These are phyloP conservation scores for Xylocopa sonorina DNA, from an alignment of 1,140 invertebrate species.

Conservation along the genomic window DNA sequence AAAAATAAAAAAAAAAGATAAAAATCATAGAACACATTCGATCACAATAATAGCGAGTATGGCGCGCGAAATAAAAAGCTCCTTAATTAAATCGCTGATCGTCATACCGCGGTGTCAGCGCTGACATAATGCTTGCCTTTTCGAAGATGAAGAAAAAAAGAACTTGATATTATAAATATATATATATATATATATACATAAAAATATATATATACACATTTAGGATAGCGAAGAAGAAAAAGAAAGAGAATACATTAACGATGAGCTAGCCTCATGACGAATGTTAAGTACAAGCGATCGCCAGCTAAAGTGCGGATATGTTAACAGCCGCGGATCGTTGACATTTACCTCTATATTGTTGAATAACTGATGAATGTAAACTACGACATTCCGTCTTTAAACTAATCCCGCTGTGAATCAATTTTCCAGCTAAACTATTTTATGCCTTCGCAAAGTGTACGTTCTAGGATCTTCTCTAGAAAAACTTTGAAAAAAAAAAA, in stretches of 20 bases:
- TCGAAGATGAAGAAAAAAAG: conserved; percentile 63
- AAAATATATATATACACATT: conserved; percentile 65
- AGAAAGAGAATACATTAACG: conserved; percentile 49
- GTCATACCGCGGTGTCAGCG: conserved; percentile 21
- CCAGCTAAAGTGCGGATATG: conserved; percentile 50
- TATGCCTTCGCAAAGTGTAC: conserved; percentile 73
- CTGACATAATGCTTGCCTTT: conserved; percentile 73
- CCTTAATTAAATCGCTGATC: conserved; percentile 53
- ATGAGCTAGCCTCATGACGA: conserved; percentile 74
- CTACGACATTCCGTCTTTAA: conserved; percentile 67
- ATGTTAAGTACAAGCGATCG: conserved; percentile 73
- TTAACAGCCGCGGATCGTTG: conserved; percentile 48
- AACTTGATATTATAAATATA: conserved; percentile 63
- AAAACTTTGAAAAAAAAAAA: conserved; percentile 46
- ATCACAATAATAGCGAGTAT: conserved; percentile 52
- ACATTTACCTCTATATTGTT: conserved; percentile 58
- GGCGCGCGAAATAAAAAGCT: conserved; percentile 39
- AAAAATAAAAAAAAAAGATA: conserved; percentile 41
- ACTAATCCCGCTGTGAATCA: conserved; percentile 65
- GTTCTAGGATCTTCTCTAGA: conserved; percentile 60
- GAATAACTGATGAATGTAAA: conserved; percentile 50
- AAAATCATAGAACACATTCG: conserved; percentile 43
- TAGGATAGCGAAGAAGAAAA: conserved; percentile 30
- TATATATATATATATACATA: conserved; percentile 64
- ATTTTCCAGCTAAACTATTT: conserved; percentile 60